phyloP scores from a whole-genome alignment of 2,888 invertebrate species.

The Noctua pronuba region DNA sequence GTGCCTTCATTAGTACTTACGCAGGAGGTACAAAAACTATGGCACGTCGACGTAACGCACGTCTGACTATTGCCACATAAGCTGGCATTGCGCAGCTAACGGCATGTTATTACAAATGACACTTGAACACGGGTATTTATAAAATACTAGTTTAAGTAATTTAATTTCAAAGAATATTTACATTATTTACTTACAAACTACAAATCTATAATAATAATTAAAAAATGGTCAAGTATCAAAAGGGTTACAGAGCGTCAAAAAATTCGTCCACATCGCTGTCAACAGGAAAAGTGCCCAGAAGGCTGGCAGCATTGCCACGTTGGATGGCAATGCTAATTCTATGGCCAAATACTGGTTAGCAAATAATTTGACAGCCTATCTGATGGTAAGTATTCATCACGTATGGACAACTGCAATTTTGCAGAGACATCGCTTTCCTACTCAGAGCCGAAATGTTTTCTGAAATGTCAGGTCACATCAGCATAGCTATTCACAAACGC shows the following conservation, averaged over 20 bases:
- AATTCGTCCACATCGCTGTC: too few relatives aligned
- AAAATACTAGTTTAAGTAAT: too few relatives aligned
- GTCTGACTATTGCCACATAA: conserved; percentile 17
- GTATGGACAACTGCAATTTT: not conserved
- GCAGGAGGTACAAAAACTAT: not conserved
- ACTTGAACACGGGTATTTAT: conserved; percentile 1
- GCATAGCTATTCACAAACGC: too few relatives aligned
- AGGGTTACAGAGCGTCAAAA: too few relatives aligned
- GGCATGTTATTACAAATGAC: conserved; percentile 26
- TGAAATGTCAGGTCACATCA: not conserved
- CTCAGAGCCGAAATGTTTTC: not conserved
- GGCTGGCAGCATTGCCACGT: too few relatives aligned
- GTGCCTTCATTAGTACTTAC: not conserved
- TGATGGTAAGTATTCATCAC: not conserved
- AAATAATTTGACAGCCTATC: not conserved
- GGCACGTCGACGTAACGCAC: conserved; percentile 4
- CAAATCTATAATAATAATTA: too few relatives aligned
- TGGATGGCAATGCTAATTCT: too few relatives aligned
- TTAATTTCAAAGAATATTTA: too few relatives aligned
- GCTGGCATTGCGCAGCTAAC: conserved; percentile 15
- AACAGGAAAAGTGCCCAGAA: too few relatives aligned
- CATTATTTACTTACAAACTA: too few relatives aligned
- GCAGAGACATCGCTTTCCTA: not conserved
- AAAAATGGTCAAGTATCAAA: too few relatives aligned
- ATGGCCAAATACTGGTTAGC: not conserved